phyloP scores from a whole-genome alignment of 2,888 invertebrate genomes.

The Agelastica alni region DNA sequence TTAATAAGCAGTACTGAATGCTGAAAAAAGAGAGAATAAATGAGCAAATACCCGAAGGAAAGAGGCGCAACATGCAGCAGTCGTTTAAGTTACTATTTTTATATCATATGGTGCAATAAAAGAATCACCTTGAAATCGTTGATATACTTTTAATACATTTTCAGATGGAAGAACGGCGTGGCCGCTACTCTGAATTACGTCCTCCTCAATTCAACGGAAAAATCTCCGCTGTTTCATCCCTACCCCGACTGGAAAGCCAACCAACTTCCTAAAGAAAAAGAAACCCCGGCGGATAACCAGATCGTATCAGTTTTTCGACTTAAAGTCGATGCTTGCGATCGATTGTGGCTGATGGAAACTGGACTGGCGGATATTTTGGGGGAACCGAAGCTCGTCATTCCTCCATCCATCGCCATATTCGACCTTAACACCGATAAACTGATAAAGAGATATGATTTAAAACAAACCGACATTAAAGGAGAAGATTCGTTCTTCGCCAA shows the following conservation, averaged over 20 bases:
- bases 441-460: constrained; percentile 70
- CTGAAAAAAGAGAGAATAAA: too few relatives aligned
- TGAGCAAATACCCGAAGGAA: too few relatives aligned
- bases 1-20: too few relatives aligned
- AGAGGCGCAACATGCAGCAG: too few relatives aligned
- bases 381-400: constrained; percentile 64
- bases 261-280: constrained; percentile 67
- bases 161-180: constrained; percentile 70
- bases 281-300: constrained; percentile 60
- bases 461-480: constrained; percentile 72
- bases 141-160: not conserved
- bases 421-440: constrained; percentile 77
- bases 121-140: too few relatives aligned
- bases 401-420: constrained; percentile 70
- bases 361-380: constrained; percentile 78
- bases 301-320: constrained; percentile 76
- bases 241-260: constrained; percentile 82
- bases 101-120: not conserved
- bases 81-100: constrained; percentile 4
- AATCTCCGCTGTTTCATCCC: constrained; percentile 73
- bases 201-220: constrained; percentile 60
- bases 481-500: constrained; percentile 82
- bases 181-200: constrained; percentile 72
- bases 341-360: constrained; percentile 82
- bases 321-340: constrained; percentile 74